Evolutionary conservation across 2,113 vertebrate species (phyloP), one percentile per base, ranked within the genome.

Genomic region (Scortum barcoo): DNA sequence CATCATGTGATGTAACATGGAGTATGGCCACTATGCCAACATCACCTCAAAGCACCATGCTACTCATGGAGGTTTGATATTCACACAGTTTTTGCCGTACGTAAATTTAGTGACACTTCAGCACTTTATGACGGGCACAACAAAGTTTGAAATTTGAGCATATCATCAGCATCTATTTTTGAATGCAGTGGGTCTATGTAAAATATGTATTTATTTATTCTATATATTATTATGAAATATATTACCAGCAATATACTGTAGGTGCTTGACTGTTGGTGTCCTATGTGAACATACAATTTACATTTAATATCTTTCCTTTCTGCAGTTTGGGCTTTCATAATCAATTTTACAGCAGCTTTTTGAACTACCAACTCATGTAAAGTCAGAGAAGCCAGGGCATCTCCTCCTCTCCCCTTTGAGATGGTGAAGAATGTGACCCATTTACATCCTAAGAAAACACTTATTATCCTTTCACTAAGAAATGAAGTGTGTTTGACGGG

Each of bases 361-460:
- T 14, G n/a, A 81, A 76, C 36, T 42, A 30, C 20, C 7, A 26
- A 19, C n/a, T 38, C 53, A 22, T 26, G 7, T 74, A 20, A 53
- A 67, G 36, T 60, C 28, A 50, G 44, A 56, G 7, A 36, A 58
- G 22, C 16, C 4, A 42, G 73, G 56, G 2, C 6, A 50, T 65
- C 53, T 36, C 1, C 7, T 50, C 58, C 30, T 20, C 14, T 73
- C n/a, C 13, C 2, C 12, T 22, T 81, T 68, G 30, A 62, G n/a
- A 69, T n/a, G 53, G 33, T 48, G 42, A 69, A 86, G 51, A 84
- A 50, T 79, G 36, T 72, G 78, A 70, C 80, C 51, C 73, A 92
- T 89, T 90, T 87, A 87, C 44, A 84, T 81, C 63, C 85, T 51
- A 77, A 83, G 72, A 84, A 84, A 90, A 89, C 72, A 83, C 63